A percentile compares a stretch with the other conserved stretches of the same genome.
Evolutionary conservation across 2,113 vertebrate species (phyloP).

Genomic region (Quiscalus mexicanus): DNA sequence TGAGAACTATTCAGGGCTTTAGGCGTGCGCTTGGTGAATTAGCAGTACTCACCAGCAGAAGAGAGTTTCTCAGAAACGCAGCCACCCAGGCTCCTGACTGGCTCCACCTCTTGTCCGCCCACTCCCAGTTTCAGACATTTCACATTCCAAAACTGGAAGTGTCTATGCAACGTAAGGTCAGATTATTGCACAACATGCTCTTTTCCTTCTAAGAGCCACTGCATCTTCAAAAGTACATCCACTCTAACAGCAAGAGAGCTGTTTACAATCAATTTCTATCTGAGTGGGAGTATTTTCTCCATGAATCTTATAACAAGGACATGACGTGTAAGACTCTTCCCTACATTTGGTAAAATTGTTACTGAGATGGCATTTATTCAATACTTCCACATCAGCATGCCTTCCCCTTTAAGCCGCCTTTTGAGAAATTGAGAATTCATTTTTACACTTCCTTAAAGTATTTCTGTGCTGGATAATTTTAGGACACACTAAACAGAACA

Average conservation of each 20-base stretch:
- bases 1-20: background rate
- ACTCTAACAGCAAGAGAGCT: constrained; percentile 29
- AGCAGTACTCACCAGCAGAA: constrained; percentile 37
- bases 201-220: constrained; percentile 46
- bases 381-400: constrained; percentile 37
- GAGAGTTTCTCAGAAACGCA: constrained; percentile 55
- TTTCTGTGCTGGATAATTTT: constrained; percentile 31
- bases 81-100: constrained; percentile 52
- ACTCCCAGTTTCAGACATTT: constrained; percentile 71
- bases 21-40: background rate
- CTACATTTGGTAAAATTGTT: background rate
- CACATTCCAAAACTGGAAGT: constrained; percentile 69
- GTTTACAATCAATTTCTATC: constrained; percentile 46
- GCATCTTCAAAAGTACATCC: constrained; percentile 55
- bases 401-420: constrained; percentile 41
- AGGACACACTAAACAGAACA: constrained; percentile 48
- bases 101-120: constrained; percentile 59
- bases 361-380: background rate
- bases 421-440: constrained; percentile 38
- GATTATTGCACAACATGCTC: constrained; percentile 11
- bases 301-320: constrained; percentile 45
- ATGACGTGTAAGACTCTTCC: background rate
- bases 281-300: constrained; percentile 59
- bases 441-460: constrained; percentile 55
- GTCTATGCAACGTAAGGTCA: constrained; percentile 47